Base-by-base conservation (phyloP, 2,888 invertebrate genomes). In the Aspidapion aeneum region DNA sequence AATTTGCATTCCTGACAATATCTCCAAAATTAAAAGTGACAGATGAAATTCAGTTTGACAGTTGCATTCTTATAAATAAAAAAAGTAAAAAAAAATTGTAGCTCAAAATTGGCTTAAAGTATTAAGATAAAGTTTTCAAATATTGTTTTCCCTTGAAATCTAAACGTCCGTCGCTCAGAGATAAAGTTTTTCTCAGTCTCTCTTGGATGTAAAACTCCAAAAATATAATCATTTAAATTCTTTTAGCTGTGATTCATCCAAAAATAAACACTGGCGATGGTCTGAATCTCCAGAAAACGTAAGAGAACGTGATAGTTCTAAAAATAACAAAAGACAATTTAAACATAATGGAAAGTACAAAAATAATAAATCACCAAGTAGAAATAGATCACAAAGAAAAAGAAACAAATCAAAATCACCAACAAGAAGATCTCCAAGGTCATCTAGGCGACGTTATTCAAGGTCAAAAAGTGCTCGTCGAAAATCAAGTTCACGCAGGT, bases 251-350 rank as follows among this genome's bases (percentile, higher is more conserved):
- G 50, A 66, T 77, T 75, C 66, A 79, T 72, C 77, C 0, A 78
- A 79, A 18, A 70, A 70, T 35, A 76, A 79, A 21, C 80, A 84
- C 61, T 91, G 90, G 90, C 83, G 90, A 67, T 91, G 91, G 91
- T 91, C 91, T 0, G 89, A 90, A 74, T 90, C 90, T 52, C 91
- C 91, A 0, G 90, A 90, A 69, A 70, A 58, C 56, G 12, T 3
- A 12, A 7, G 12, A 7, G 35, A 35, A 35, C 3, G 12, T 7
- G 35, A 35, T 12, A 12, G 12, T 12, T 90, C 90, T 52, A 91
- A 91, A 0, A 90, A 90, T 68, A 70, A 58, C 56, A 35, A 12
- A 12, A 7, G 12, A 7, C 5, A 35, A 35, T 7, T 7, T 7
- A 12, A 35, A 3, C 5, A 35, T 12, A 55, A 18, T 7, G 19